Evolutionary conservation across 2,113 vertebrate genomes (phyloP).

Genomic region (Donacobius atricapilla): DNA sequence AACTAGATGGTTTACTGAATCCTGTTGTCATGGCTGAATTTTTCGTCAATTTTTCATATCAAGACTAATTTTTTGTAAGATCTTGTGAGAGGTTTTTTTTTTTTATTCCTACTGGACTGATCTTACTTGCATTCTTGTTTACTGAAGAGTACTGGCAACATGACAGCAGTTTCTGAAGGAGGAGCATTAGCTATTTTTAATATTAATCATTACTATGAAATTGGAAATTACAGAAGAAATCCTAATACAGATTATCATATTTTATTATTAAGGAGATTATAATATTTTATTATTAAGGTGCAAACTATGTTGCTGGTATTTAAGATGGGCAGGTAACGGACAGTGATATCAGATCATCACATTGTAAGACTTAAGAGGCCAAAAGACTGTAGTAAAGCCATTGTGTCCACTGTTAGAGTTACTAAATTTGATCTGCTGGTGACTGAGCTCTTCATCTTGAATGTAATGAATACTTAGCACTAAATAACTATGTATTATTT

Average conservation of each 20-base stretch:
- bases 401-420: slow-evolving; percentile 19
- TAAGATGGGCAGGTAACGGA: not conserved
- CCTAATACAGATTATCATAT: not conserved
- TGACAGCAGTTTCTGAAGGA: not conserved
- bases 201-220: not conserved
- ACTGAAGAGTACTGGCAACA: not conserved
- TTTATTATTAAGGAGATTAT: not conserved
- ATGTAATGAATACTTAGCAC: slow-evolving; percentile 35
- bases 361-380: not conserved
- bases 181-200: not conserved
- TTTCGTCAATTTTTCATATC: not conserved
- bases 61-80: not conserved
- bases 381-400: not conserved
- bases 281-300: not conserved
- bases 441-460: slow-evolving; percentile 28
- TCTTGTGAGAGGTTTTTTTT: not conserved
- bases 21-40: not conserved
- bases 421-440: slow-evolving; percentile 33
- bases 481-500: slow-evolving; percentile 53
- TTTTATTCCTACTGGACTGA: not conserved
- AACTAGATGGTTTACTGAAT: not conserved
- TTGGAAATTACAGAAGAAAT: not conserved
- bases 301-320: not conserved
- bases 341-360: not conserved
- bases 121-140: slow-evolving; percentile 31